Base-by-base conservation (phyloP, 1,140 invertebrate species). In the Copidosoma floridanum region DNA sequence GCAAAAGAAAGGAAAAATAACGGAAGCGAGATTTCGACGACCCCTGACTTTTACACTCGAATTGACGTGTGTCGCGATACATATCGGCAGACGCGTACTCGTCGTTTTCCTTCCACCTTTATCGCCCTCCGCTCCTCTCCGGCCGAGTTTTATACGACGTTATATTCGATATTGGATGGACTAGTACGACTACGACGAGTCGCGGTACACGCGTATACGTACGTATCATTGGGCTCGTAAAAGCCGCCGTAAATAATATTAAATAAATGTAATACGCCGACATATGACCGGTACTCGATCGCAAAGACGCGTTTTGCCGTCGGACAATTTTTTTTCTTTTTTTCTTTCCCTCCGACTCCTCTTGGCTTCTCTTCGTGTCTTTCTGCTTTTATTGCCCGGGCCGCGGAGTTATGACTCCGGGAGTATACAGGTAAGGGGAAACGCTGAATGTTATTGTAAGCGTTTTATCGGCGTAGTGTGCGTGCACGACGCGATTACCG, bases 141-240 rank as follows among this genome's bases (percentile, higher is more conserved):
- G 24, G 10, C 50, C 40, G 43, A n/a, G n/a, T n/a, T n/a, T 68
- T 70, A 72, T 78, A 76, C 72, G 77, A 78, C 72, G 74, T 79
- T 80, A 79, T 80, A 79, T 80, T 80, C 78, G 76, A 80, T 79
- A 80, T 80, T 79, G 76, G 78, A 77, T 77, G 76, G 72, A 79
- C 71, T 71, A 61, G 10, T 29, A 24, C 40, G 40, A 20, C 18
- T 48, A n/a, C 43, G 29, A n/a, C 16, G 11, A 24, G 18, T 12
- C 47, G 26, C 24, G n/a, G 26, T 32, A 41, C 29, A 10, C 11
- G 35, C 11, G 26, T 55, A 35, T 66, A 70, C 77, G 76, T 79
- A 76, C 69, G 72, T 80, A 77, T 77, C 76, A 77, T 76, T 76
- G 71, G 62, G 61, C 57, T 76, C 77, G 71, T 80, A 80, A 80